A percentile compares a stretch with the other conserved stretches of the same genome.
phyloP scores from a whole-genome alignment of 2,113 vertebrate species.

The Paradisaea rubra region DNA sequence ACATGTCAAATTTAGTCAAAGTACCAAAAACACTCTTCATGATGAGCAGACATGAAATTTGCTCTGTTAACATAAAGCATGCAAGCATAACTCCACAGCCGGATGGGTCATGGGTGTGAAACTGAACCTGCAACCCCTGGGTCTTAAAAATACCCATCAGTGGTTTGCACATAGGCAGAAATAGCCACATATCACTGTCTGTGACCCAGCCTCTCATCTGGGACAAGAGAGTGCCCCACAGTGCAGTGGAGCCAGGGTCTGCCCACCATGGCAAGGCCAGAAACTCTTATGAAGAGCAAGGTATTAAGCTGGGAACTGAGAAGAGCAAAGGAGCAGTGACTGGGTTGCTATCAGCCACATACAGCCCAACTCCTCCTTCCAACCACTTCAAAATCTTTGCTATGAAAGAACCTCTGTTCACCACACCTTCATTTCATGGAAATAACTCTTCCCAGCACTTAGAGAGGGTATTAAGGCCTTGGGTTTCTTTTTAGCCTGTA shows the following conservation, averaged over 20 bases:
- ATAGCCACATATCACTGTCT: neutral
- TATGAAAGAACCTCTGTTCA: neutral
- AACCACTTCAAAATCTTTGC: neutral
- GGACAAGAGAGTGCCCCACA: neutral
- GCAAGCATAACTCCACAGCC: neutral
- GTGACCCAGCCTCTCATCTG: neutral
- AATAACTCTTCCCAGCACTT: neutral
- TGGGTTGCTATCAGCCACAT: neutral
- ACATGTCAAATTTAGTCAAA: neutral
- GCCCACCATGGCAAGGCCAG: neutral
- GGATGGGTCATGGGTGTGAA: neutral
- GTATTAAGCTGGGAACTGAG: neutral
- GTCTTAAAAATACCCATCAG: neutral
- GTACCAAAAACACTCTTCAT: neutral
- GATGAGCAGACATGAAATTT: neutral
- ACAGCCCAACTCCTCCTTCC: neutral
- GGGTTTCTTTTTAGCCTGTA: neutral
- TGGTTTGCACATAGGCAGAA: neutral
- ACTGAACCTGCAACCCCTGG: neutral
- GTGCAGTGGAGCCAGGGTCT: neutral
- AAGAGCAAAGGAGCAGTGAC: neutral
- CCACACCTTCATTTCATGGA: neutral
- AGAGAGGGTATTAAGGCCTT: neutral
- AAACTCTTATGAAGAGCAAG: conserved; percentile 26
- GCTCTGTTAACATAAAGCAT: neutral